Evolutionary conservation across 2,113 vertebrate genomes (phyloP).

Genomic region (Syngnathoides biaculeatus): DNA sequence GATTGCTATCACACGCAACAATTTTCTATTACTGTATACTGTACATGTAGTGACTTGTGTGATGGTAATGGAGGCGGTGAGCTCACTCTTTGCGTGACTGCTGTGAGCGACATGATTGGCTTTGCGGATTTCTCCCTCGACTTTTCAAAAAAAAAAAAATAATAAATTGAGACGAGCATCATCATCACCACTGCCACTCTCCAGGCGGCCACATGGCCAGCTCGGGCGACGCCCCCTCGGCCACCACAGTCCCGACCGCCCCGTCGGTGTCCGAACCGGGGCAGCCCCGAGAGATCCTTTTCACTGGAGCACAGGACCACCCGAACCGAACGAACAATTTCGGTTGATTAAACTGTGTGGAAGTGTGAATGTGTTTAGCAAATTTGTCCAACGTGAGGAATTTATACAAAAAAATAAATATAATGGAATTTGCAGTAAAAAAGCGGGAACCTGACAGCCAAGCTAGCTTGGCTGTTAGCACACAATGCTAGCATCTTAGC

Average conservation of each 20-base stretch:
- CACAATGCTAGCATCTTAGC: background rate
- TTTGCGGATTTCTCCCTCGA: conserved; percentile 11
- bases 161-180: background rate
- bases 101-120: conserved; percentile 12
- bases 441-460: conserved; percentile 1
- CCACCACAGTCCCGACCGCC: background rate
- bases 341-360: background rate
- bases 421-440: background rate
- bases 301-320: background rate
- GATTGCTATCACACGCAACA: too few species aligned
- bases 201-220: conserved; percentile 1
- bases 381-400: background rate
- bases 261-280: background rate
- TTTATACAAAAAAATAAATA: background rate
- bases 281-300: background rate
- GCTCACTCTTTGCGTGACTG: conserved; percentile 8
- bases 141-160: background rate
- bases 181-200: background rate
- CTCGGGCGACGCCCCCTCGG: conserved; percentile 2
- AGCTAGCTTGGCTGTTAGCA: background rate
- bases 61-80: conserved; percentile 1
- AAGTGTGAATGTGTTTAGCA: too few species aligned
- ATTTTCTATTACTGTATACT: background rate
- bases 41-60: background rate
- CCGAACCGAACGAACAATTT: background rate